Evolutionary conservation across 2,113 vertebrate species (phyloP), one percentile per base, ranked within the genome.

Genomic region (Gymnobelideus leadbeateri): DNA sequence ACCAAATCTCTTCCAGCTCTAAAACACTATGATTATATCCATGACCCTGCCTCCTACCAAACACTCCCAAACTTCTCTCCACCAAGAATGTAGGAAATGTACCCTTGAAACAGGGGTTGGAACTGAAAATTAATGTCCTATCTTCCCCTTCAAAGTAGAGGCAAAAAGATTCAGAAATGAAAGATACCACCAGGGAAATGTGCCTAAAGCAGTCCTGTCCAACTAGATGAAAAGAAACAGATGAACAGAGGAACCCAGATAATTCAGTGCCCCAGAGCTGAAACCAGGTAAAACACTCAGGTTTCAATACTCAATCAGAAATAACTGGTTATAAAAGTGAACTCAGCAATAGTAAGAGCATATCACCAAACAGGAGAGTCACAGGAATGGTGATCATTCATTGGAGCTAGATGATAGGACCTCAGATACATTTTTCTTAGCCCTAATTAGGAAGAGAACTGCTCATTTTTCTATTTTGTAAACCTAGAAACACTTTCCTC

Each of bases 201-300:
- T 84, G 68, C 19, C n/a, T 43, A 43, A 84, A 84, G 68, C 68
- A n/a, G 37, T 77, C 10, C 12, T 68, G 12, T 68, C 12, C 31
- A 68, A 37, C 57, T 37, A 37, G 11, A 68, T 68, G 31, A 68
- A 68, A 68, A 37, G 31, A 68, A 68, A 68, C 68, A 84, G 14
- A 37, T 7, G 61, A 14, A 7, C 37, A n/a, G 68, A 7, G 12
- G 68, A 7, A 0, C 6, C 2, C n/a, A 21, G 0, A 3, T 43
- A 6, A 84, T 43, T 43, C 68, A 84, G 16, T 23, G 7, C 16
- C 19, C 12, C 31, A 77, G 31, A 77, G 37, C 14, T 77, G 61
- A 68, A 68, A 77, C 68, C 19, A 77, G 37, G 37, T 16, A 77
- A 43, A 61, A 23, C 1, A 77, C 37, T n/a, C 68, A 43, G 68